phyloP scores from a whole-genome alignment of 2,113 vertebrate genomes.

The Myiopsitta monachus region DNA sequence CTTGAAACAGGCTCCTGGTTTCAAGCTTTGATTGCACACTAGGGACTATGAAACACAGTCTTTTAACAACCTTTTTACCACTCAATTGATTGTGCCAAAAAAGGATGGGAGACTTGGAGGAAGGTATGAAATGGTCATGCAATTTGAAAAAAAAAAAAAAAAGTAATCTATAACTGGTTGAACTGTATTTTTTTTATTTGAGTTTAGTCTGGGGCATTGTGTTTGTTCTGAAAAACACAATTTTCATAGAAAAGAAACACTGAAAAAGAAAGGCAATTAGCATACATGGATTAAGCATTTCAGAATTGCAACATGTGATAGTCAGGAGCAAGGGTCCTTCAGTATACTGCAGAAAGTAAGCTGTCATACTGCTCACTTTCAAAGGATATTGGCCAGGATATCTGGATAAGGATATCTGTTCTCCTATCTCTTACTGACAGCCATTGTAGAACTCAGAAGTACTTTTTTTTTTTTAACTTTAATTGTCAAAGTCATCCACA shows the following conservation, averaged over 20 bases:
- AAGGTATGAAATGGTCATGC: background rate
- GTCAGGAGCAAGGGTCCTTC: background rate
- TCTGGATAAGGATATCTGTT: background rate
- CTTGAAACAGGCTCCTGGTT: background rate
- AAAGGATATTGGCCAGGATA: background rate
- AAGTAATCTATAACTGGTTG: background rate
- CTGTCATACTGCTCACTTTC: background rate
- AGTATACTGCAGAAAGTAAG: background rate
- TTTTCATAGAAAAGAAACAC: background rate
- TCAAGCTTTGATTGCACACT: background rate
- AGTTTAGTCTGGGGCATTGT: rapidly evolving
- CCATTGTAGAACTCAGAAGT: background rate
- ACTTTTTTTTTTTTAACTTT: background rate
- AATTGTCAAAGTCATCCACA: background rate
- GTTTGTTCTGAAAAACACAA: background rate
- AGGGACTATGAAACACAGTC: background rate
- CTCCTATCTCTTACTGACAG: background rate
- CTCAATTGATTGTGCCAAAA: background rate
- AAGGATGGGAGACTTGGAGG: background rate
- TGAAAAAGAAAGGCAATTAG: background rate
- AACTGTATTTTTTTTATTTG: background rate
- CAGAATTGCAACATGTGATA: background rate
- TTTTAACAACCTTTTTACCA: background rate
- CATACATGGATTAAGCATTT: background rate
- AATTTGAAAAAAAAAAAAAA: background rate